These are phyloP conservation scores for Pogonomyrmex barbatus DNA, from an alignment of 1,140 invertebrate genomes.

Conservation along the genomic window DNA sequence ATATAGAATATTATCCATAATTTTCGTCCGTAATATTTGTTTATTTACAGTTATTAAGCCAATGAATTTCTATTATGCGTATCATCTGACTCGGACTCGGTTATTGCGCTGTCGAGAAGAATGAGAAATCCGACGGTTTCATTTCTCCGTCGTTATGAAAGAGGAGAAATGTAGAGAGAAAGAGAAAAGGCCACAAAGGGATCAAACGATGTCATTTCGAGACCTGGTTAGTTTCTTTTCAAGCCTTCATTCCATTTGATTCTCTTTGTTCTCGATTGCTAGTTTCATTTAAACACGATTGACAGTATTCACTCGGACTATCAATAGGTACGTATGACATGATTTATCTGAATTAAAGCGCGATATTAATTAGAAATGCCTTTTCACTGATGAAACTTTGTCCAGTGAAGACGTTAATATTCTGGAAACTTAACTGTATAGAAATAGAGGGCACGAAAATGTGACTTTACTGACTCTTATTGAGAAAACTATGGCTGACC, in stretches of 20 bases:
- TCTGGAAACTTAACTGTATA: background rate
- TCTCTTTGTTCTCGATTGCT: constrained; percentile 15
- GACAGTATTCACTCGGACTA: constrained; percentile 4
- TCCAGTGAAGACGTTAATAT: background rate
- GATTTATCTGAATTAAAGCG: background rate
- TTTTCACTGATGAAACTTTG: background rate
- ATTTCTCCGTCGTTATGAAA: constrained; percentile 67
- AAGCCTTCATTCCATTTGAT: constrained; percentile 6
- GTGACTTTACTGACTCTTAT: background rate
- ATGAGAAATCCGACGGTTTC: constrained; percentile 44
- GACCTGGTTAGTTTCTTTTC: constrained; percentile 2
- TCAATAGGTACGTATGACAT: background rate
- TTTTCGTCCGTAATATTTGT: background rate
- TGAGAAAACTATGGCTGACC: constrained; percentile 20
- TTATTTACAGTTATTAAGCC: background rate
- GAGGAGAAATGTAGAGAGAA: background rate
- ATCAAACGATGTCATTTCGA: constrained; percentile 64
- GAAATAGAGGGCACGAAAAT: constrained; percentile 6
- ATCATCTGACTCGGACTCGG: background rate
- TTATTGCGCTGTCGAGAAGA: constrained; percentile 41
- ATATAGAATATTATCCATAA: constrained; percentile 1
- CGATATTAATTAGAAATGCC: background rate
- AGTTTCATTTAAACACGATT: background rate
- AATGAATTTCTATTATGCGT: background rate
- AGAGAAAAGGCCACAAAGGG: constrained; percentile 21